These are phyloP conservation scores for Beaufortia kweichowensis DNA, from an alignment of 2,113 vertebrate species.

Conservation along the genomic window DNA sequence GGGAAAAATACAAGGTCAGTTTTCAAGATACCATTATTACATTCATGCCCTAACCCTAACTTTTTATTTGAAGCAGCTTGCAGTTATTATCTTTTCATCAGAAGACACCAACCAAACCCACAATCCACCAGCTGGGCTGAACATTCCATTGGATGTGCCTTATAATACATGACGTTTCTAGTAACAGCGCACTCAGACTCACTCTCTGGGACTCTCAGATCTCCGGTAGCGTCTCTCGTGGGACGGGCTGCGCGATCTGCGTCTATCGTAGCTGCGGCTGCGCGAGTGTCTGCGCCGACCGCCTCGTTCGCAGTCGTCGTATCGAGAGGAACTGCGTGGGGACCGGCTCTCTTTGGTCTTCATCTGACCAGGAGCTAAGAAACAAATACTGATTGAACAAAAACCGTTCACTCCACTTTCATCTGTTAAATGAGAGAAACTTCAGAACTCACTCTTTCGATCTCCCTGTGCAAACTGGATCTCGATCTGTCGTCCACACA, in stretches of 20 bases:
- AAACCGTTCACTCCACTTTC: neutral
- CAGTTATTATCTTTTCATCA: no score
- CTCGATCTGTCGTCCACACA: slow-evolving; percentile 95
- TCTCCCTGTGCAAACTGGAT: slow-evolving; percentile 98
- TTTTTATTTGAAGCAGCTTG: no score
- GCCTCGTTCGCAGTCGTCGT: slow-evolving; percentile 83
- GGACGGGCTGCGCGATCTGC: slow-evolving; percentile 87
- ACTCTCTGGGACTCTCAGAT: slow-evolving; percentile 91
- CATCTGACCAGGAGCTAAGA: slow-evolving; percentile 92
- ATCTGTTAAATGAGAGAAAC: no score
- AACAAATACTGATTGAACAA: neutral
- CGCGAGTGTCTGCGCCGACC: slow-evolving; percentile 79
- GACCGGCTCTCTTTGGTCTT: slow-evolving; percentile 90
- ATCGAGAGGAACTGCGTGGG: slow-evolving; percentile 86
- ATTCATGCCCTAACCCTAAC: no score
- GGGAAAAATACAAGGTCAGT: slow-evolving; percentile 57
- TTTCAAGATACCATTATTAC: slow-evolving; percentile 55
- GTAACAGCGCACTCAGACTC: slow-evolving; percentile 62
- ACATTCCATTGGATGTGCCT: no score
- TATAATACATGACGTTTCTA: no score
- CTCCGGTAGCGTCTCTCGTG: slow-evolving; percentile 86
- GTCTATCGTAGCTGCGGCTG: slow-evolving; percentile 90
- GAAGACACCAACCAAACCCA: neutral
- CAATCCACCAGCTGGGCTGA: no score
- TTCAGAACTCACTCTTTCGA: slow-evolving; percentile 85